These are phyloP conservation scores for Pagetopsis macropterus DNA, from an alignment of 2,797 vertebrate genomes.

Conservation along the genomic window DNA sequence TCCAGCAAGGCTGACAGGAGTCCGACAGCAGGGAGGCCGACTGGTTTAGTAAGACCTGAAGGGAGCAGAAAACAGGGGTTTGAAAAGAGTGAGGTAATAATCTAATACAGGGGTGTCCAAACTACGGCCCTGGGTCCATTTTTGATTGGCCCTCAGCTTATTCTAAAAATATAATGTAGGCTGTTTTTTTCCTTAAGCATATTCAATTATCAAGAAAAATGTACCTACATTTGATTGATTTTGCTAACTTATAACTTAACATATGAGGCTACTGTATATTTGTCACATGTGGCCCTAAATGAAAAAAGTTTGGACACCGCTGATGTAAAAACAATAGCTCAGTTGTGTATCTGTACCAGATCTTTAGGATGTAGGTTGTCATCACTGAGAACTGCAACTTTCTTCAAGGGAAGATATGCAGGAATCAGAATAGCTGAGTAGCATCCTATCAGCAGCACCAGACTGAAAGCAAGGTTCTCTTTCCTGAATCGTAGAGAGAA, in stretches of 20 bases:
- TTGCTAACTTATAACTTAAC: too few species aligned
- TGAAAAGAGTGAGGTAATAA: not conserved
- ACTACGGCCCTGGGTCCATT: too few species aligned
- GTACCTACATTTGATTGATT: too few species aligned
- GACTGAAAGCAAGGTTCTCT: conserved; percentile 74
- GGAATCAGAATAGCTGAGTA: conserved; percentile 82
- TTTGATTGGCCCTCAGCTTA: too few species aligned
- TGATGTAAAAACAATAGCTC: not conserved
- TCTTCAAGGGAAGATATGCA: conserved; percentile 70
- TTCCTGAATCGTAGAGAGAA: conserved; percentile 57
- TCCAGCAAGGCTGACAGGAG: conserved; percentile 74
- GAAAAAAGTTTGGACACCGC: too few species aligned
- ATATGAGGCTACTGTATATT: too few species aligned
- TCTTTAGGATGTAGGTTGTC: conserved; percentile 60
- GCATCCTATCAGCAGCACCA: conserved; percentile 77
- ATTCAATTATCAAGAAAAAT: too few species aligned
- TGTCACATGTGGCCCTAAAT: too few species aligned
- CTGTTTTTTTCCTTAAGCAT: too few species aligned
- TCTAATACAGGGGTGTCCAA: not conserved
- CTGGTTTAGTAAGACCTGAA: conserved; percentile 74
- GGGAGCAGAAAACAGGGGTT: not conserved
- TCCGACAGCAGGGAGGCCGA: conserved; percentile 74
- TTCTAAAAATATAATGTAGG: too few species aligned
- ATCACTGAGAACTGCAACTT: conserved; percentile 25
- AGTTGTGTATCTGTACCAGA: conserved; percentile 56